A percentile compares a stretch with the other conserved stretches of the same genome.
Conservation (phyloP, 2,888 invertebrate genomes). For the Agrochola lota region DNA sequence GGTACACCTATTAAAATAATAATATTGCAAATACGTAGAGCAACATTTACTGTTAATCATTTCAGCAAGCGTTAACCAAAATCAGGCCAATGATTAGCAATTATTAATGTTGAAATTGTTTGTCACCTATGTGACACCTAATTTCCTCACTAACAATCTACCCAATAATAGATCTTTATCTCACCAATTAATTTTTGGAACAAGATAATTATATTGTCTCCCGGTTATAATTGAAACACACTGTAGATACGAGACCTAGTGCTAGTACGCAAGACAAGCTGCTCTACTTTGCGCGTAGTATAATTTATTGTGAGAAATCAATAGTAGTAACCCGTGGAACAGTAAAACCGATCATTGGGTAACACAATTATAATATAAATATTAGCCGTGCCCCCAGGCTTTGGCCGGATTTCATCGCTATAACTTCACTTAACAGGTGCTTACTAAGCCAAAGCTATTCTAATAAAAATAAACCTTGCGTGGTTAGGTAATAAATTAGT, state of each 20-base stretch:
- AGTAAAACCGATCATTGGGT: constrained; percentile 70
- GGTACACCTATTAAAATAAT: constrained; percentile 1
- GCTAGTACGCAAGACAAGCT: constrained; percentile 75
- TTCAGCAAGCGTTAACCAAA: constrained; percentile 4
- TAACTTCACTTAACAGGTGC: constrained; percentile 62
- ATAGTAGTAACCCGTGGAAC: constrained; percentile 70
- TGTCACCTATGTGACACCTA: constrained; percentile 49
- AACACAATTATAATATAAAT: constrained; percentile 72
- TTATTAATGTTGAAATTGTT: constrained; percentile 39
- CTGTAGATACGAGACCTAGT: constrained; percentile 69
- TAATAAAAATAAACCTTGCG: constrained; percentile 59
- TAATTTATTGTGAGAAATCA: constrained; percentile 86
- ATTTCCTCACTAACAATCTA: constrained; percentile 48
- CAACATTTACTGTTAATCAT: constrained; percentile 3
- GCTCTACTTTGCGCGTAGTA: constrained; percentile 79
- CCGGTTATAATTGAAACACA: constrained; percentile 64
- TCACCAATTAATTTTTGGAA: constrained; percentile 42
- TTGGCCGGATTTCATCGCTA: constrained; percentile 62
- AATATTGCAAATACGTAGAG: not conserved
- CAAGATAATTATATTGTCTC: constrained; percentile 61
- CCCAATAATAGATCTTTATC: constrained; percentile 57
- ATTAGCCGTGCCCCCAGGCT: constrained; percentile 64
- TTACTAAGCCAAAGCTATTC: constrained; percentile 64
- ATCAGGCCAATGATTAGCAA: constrained; percentile 32
- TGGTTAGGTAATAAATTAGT: constrained; percentile 59